Evolutionary conservation across 2,113 vertebrate species (phyloP).

Genomic region (Dromiciops gliroides): DNA sequence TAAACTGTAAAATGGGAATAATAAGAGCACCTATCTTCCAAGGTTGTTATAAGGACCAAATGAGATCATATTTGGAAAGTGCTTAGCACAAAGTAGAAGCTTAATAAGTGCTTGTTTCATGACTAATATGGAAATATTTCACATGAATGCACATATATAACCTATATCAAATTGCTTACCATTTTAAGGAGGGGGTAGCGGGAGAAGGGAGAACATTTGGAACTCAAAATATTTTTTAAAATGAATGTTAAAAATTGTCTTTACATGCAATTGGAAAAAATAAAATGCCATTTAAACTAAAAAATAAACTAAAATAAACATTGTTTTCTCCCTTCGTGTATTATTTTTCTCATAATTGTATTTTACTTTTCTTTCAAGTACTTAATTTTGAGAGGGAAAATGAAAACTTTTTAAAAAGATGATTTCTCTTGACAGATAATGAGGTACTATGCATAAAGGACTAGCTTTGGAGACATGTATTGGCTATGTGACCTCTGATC

Average conservation of each 20-base stretch:
- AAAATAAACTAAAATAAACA: too few species aligned
- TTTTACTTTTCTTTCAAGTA: neutral
- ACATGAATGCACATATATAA: neutral
- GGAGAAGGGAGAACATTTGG: too few species aligned
- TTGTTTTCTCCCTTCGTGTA: neutral
- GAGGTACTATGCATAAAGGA: neutral
- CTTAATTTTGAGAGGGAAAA: neutral
- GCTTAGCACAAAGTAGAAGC: too few species aligned
- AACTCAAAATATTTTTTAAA: too few species aligned
- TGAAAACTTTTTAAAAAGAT: neutral
- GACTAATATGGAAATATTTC: neutral
- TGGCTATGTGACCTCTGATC: neutral
- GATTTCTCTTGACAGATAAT: neutral
- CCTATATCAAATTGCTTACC: neutral
- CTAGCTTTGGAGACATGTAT: neutral
- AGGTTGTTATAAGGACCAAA: neutral
- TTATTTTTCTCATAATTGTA: neutral
- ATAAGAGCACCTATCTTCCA: neutral
- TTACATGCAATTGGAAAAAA: too few species aligned
- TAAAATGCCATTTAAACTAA: too few species aligned
- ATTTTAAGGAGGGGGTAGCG: too few species aligned
- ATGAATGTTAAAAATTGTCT: too few species aligned
- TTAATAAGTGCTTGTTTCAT: neutral
- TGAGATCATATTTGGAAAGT: neutral
- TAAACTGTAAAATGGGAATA: neutral